Evolutionary conservation across 2,888 invertebrate species (phyloP).

Genomic region (Mythimna albipuncta): DNA sequence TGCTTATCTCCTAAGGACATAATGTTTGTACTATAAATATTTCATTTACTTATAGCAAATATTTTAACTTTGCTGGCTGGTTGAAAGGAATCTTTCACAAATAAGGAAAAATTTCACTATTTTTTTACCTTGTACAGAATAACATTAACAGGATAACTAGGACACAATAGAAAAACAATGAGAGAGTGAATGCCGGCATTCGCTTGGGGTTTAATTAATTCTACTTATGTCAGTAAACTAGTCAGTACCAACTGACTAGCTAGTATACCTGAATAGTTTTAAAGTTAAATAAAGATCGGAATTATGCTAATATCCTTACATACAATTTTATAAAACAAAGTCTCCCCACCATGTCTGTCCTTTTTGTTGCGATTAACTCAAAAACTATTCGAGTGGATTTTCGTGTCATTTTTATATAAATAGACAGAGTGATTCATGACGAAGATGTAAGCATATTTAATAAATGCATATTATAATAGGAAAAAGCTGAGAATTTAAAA

Average conservation of each 20-base stretch:
- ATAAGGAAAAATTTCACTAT: constrained; percentile 14
- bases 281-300: background rate
- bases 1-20: background rate
- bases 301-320: background rate
- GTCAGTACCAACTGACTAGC: no score
- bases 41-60: background rate
- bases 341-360: background rate
- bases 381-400: no score
- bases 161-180: no score
- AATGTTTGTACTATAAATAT: background rate
- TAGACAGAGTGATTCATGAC: no score
- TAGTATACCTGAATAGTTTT: background rate
- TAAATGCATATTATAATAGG: no score
- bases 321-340: background rate
- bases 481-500: no score
- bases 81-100: constrained; percentile 13
- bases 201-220: background rate
- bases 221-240: background rate
- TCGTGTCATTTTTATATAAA: no score
- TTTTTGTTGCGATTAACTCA: no score
- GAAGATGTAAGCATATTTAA: no score
- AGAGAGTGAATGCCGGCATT: no score
- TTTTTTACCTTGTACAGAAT: constrained; percentile 1
- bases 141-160: constrained; percentile 19
- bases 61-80: background rate